Conservation (phyloP, 1,140 invertebrate genomes). For the Aphidius gifuensis region DNA sequence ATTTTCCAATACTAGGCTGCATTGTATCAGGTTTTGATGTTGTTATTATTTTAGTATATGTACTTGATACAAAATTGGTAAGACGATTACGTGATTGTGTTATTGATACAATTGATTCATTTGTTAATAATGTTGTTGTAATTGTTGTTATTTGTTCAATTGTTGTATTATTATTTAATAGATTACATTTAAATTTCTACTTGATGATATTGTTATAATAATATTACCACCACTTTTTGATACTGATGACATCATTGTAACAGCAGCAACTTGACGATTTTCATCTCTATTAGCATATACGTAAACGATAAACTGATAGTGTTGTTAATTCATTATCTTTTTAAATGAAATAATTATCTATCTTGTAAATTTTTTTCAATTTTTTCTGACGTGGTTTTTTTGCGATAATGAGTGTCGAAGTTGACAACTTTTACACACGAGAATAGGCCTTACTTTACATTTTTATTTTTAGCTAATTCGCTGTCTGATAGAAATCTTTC, state of each 20-base stretch:
- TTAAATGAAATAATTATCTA: too few relatives aligned
- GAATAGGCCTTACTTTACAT: too few relatives aligned
- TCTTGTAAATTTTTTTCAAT: too few relatives aligned
- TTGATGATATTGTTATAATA: conserved; percentile 31
- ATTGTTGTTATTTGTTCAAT: too few relatives aligned
- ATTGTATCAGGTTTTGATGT: conserved; percentile 1
- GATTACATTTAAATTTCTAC: conserved; percentile 45
- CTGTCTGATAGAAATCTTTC: too few relatives aligned
- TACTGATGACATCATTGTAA: conserved; percentile 60
- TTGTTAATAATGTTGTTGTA: too few relatives aligned
- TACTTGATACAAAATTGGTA: neutral
- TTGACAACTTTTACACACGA: too few relatives aligned
- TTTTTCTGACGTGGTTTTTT: too few relatives aligned
- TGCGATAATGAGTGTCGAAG: too few relatives aligned
- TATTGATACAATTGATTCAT: neutral
- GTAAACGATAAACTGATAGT: conserved; percentile 82
- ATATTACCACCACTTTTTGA: conserved; percentile 38
- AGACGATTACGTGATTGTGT: neutral
- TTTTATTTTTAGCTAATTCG: too few relatives aligned
- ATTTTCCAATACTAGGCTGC: conserved; percentile 23
- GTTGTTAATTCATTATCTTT: conserved; percentile 84
- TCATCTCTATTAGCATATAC: conserved; percentile 97
- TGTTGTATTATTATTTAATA: conserved; percentile 33
- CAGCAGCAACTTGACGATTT: conserved; percentile 86
- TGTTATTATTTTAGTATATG: conserved; percentile 6